Conservation (phyloP, 92 coral and sea anemone species). For the Palythoa heliodiscus region DNA sequence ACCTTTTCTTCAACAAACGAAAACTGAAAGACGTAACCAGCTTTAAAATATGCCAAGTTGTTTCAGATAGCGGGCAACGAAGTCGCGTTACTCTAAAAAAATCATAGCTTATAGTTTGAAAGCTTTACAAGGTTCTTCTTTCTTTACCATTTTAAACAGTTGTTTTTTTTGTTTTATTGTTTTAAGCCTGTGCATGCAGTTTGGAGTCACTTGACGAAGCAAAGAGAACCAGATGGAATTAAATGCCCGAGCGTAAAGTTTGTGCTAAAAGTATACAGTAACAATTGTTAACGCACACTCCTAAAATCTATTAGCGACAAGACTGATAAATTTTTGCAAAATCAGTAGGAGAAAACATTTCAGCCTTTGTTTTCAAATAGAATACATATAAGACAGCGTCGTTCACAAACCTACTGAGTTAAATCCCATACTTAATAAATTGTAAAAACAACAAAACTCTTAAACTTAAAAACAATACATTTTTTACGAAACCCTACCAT, state of each 20-base stretch:
- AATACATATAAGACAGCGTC: not conserved
- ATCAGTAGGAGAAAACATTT: not conserved
- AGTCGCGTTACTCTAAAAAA: no score
- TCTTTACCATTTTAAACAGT: no score
- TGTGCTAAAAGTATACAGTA: not conserved
- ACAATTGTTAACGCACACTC: not conserved
- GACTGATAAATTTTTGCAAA: not conserved
- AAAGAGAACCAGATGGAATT: not conserved
- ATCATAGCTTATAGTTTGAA: no score
- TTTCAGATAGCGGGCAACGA: no score
- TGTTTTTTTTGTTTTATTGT: no score
- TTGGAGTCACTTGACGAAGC: not conserved
- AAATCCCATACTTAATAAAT: not conserved
- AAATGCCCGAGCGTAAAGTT: not conserved
- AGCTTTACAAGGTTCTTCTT: no score
- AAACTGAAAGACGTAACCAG: no score
- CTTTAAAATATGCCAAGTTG: no score
- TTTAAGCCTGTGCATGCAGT: no score
- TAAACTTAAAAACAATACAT: not conserved
- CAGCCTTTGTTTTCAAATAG: no score
- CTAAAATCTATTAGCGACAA: not conserved
- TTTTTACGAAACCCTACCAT: not conserved
- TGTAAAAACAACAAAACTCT: not conserved
- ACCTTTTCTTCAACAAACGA: no score
- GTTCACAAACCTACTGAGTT: not conserved